Evolutionary conservation across 2,888 invertebrate species (phyloP).

Genomic region (Melinaea marsaeus): DNA sequence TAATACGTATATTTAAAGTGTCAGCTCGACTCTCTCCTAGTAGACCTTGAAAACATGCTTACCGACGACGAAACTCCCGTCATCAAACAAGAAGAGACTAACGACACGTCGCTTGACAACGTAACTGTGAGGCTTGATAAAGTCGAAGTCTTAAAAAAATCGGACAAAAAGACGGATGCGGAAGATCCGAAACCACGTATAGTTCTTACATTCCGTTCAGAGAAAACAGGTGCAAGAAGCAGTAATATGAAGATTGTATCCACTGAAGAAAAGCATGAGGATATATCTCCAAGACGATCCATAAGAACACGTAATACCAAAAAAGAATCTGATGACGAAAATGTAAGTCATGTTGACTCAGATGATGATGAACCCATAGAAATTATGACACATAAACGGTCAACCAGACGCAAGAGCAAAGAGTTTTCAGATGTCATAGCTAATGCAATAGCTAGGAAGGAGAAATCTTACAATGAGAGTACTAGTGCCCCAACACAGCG

Average conservation of each 20-base stretch:
- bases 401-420: conserved; percentile 81
- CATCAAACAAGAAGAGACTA: conserved; percentile 58
- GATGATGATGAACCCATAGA: conserved; percentile 64
- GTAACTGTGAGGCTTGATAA: conserved; percentile 50
- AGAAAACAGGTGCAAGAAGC: conserved; percentile 75
- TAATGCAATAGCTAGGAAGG: conserved; percentile 84
- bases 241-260: conserved; percentile 74
- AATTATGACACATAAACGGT: conserved; percentile 76
- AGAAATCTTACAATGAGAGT: conserved; percentile 81
- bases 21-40: not conserved
- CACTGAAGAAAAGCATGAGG: conserved; percentile 65
- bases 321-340: conserved; percentile 64
- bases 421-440: conserved; percentile 80
- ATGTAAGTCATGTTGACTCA: conserved; percentile 51
- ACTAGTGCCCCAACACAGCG: conserved; percentile 51
- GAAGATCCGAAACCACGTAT: conserved; percentile 78
- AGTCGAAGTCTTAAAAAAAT: conserved; percentile 46
- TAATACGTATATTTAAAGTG: not conserved
- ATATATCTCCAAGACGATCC: conserved; percentile 58
- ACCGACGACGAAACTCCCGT: conserved; percentile 47
- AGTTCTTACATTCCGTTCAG: conserved; percentile 80
- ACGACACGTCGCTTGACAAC: conserved; percentile 44
- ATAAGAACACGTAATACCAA: conserved; percentile 51
- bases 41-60: conserved; percentile 62
- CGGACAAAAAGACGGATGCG: conserved; percentile 48